Percentiles rank a stretch among this genome's conserved stretches.
These are phyloP conservation scores for Ramazzottius varieornatus DNA, from an alignment of 2,888 invertebrate genomes.

Conservation along the genomic window DNA sequence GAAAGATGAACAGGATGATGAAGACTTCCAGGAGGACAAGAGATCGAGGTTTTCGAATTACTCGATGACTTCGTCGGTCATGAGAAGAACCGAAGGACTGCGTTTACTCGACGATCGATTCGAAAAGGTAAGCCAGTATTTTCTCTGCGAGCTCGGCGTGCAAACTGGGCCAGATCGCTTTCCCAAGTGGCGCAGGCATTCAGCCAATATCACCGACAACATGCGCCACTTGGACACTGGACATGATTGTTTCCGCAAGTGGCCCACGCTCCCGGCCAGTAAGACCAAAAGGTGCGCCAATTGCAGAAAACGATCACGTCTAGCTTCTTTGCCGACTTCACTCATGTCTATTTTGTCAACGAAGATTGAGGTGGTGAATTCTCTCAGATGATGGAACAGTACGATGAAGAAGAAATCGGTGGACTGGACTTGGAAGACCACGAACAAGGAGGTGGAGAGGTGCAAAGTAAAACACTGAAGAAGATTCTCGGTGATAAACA, in stretches of 20 bases:
- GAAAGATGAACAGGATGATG: conserved; percentile 5
- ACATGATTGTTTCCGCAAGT: too few relatives aligned
- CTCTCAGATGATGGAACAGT: conserved; percentile 42
- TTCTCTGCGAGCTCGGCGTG: too few relatives aligned
- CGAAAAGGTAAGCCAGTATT: conserved; percentile 40
- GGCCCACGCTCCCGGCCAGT: too few relatives aligned
- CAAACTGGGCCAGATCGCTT: too few relatives aligned
- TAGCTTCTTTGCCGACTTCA: not conserved
- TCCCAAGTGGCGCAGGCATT: too few relatives aligned
- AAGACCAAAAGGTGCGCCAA: too few relatives aligned
- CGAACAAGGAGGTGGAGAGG: conserved; percentile 24
- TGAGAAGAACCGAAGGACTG: conserved; percentile 53
- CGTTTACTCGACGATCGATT: conserved; percentile 57
- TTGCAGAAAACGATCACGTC: too few relatives aligned
- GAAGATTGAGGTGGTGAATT: too few relatives aligned
- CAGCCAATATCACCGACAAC: too few relatives aligned
- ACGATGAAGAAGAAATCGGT: conserved; percentile 66
- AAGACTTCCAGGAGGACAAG: conserved; percentile 38
- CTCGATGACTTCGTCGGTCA: conserved; percentile 72
- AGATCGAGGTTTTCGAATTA: conserved; percentile 70
- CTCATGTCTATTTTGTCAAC: not conserved
- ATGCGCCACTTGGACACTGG: too few relatives aligned
- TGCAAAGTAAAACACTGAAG: not conserved
- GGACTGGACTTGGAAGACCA: conserved; percentile 69
- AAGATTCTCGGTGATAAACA: too few relatives aligned